Percentiles rank a stretch among this genome's conserved stretches.
phyloP scores from a whole-genome alignment of 2,113 vertebrate genomes.

The Delphinus delphis region DNA sequence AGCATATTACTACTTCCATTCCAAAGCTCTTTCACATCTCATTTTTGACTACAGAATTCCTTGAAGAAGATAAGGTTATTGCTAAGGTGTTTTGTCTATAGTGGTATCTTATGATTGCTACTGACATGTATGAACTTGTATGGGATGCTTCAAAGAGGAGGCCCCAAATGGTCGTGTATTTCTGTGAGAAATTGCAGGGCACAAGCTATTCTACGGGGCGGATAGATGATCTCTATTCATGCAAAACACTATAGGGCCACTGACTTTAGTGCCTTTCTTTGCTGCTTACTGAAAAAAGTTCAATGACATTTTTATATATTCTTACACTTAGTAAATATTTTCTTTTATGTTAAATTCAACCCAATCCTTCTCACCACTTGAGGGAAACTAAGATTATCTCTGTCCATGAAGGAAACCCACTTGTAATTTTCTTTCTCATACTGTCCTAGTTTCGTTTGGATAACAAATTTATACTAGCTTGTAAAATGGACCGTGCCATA shows the following conservation, averaged over 20 bases:
- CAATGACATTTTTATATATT: neutral
- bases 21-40: neutral
- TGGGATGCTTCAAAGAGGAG: neutral
- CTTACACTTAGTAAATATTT: neutral
- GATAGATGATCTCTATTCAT: neutral
- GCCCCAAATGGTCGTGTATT: neutral
- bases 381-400: neutral
- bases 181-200: neutral
- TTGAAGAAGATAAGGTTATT: neutral
- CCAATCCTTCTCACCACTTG: neutral
- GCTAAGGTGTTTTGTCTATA: neutral
- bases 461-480: neutral
- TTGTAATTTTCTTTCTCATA: slow-evolving; percentile 39
- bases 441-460: neutral
- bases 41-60: neutral
- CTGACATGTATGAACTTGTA: neutral
- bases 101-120: neutral
- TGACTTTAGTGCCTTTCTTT: neutral
- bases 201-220: neutral
- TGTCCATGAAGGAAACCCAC: neutral
- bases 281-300: neutral
- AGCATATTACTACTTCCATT: neutral
- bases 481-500: neutral
- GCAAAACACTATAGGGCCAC: neutral
- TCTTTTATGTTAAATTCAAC: neutral